These are phyloP conservation scores for Crotalus horridus DNA, from an alignment of 2,113 vertebrate genomes.

Conservation along the genomic window DNA sequence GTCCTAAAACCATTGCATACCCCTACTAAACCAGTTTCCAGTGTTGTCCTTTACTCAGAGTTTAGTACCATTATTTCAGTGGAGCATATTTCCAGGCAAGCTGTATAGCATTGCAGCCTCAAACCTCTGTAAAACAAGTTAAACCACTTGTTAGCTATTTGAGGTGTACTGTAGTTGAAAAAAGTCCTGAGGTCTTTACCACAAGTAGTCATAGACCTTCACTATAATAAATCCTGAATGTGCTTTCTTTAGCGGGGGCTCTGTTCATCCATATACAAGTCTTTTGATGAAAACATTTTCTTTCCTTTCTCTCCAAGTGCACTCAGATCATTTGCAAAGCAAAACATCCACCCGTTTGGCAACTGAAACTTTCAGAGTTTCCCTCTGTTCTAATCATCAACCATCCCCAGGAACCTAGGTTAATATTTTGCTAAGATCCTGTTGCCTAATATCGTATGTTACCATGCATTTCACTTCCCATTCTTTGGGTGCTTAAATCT, in stretches of 20 bases:
- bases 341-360: conserved; percentile 12
- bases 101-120: not conserved
- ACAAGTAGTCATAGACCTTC: not conserved
- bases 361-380: conserved; percentile 20
- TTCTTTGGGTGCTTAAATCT: not conserved
- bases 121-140: not conserved
- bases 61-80: not conserved
- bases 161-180: not conserved
- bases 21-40: not conserved
- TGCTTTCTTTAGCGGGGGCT: not conserved
- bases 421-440: conserved; percentile 58
- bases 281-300: not conserved
- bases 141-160: not conserved
- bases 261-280: not conserved
- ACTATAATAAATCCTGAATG: not conserved
- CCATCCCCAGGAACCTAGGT: conserved; percentile 40
- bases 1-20: not conserved
- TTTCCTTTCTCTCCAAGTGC: no score
- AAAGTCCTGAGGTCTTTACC: not conserved
- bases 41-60: not conserved
- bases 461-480: conserved; percentile 28
- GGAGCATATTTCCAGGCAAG: not conserved
- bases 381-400: conserved; percentile 21
- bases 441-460: conserved; percentile 40
- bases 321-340: conserved; percentile 8